Conservation (phyloP, 2,888 invertebrate species). For the Agrochola circellaris region DNA sequence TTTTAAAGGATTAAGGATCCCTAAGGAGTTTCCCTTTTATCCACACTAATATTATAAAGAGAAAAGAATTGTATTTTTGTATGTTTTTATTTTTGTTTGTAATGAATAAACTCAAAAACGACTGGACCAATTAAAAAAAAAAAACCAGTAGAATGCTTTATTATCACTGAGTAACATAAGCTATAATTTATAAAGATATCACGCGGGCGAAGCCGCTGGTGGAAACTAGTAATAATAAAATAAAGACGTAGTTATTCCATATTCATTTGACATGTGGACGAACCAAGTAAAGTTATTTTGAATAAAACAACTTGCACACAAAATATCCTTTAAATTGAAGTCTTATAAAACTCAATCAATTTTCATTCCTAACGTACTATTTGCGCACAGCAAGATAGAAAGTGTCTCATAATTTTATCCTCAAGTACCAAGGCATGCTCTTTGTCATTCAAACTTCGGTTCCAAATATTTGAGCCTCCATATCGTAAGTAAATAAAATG, state of each 20-base stretch:
- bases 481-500: conserved; percentile 65
- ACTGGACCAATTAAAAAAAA: too few species aligned
- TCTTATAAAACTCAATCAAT: not conserved
- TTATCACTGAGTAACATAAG: too few species aligned
- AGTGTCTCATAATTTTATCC: conserved; percentile 32
- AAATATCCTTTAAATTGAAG: not conserved
- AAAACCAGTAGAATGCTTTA: too few species aligned
- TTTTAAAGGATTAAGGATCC: conserved; percentile 42
- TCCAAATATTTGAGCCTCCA: conserved; percentile 60
- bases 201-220: not conserved
- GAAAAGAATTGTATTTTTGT: too few species aligned
- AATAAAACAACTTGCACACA: not conserved
- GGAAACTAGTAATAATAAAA: not conserved
- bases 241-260: not conserved
- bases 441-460: conserved; percentile 60
- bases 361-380: not conserved
- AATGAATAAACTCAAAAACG: too few species aligned
- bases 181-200: too few species aligned
- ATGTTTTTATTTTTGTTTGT: too few species aligned
- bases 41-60: too few species aligned
- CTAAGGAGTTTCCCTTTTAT: conserved; percentile 29
- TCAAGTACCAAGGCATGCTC: conserved; percentile 22
- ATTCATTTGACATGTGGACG: not conserved
- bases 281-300: not conserved
- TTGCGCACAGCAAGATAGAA: conserved; percentile 23